phyloP scores from a whole-genome alignment of 1,140 invertebrate genomes.

The Agrilus planipennis region DNA sequence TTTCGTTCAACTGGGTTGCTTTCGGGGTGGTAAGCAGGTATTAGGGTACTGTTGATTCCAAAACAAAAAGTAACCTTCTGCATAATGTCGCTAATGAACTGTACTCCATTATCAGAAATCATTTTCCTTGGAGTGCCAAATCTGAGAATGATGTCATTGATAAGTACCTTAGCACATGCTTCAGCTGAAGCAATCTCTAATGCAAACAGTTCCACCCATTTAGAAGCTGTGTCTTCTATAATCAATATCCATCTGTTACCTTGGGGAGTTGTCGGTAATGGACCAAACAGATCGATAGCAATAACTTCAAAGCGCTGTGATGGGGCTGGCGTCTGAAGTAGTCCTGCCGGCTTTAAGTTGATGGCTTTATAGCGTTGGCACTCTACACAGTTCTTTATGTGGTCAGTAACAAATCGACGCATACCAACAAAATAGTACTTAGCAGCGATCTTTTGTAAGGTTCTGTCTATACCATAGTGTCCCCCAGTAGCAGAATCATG shows the following conservation, averaged over 20 bases:
- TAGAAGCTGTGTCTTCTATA: constrained; percentile 1
- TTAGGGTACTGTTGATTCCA: constrained; percentile 21
- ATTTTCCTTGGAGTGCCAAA: constrained; percentile 3
- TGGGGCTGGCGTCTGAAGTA: constrained; percentile 13
- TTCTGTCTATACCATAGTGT: constrained; percentile 16
- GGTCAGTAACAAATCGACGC: constrained; percentile 1
- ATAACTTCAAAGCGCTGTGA: constrained; percentile 16
- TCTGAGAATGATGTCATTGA: neutral
- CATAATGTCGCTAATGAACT: constrained; percentile 15
- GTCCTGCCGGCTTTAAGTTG: constrained; percentile 12
- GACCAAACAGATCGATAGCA: constrained; percentile 12
- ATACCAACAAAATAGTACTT: constrained; percentile 15
- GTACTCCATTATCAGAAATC: neutral
- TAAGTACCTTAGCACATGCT: neutral
- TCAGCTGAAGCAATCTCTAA: neutral
- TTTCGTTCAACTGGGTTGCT: constrained; percentile 17
- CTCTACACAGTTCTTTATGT: constrained; percentile 9
- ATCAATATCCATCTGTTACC: constrained; percentile 6
- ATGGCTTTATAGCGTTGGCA: constrained; percentile 6
- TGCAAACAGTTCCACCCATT: constrained; percentile 6
- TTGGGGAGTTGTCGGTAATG: constrained; percentile 2
- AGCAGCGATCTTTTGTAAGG: constrained; percentile 11
- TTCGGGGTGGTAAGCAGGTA: constrained; percentile 20
- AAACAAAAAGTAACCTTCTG: constrained; percentile 20
- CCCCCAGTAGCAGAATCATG: constrained; percentile 19